Evolutionary conservation across 2,888 invertebrate genomes (phyloP).

Genomic region (Fabriciana adippe): DNA sequence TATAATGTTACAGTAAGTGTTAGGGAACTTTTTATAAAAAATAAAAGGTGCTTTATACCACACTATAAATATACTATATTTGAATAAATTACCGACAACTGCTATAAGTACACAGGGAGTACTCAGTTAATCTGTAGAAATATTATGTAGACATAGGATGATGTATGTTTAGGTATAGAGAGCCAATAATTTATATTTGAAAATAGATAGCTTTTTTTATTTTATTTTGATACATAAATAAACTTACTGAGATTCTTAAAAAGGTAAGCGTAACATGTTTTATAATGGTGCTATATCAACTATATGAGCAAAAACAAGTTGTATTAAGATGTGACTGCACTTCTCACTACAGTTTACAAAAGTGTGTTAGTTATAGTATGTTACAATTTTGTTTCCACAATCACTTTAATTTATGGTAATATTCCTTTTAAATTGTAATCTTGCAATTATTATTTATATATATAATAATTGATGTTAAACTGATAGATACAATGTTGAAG

Average conservation of each 20-base stretch:
- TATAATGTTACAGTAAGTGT: conserved; percentile 1
- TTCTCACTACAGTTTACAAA: background rate
- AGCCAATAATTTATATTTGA: conserved; percentile 3
- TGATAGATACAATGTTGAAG: background rate
- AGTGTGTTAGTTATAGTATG: background rate
- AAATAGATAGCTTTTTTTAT: conserved; percentile 2
- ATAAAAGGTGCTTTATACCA: no score
- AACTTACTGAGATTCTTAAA: background rate
- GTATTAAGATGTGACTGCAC: background rate
- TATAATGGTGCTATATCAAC: conserved; percentile 34
- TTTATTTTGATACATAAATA: conserved; percentile 8
- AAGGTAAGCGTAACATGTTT: conserved; percentile 1
- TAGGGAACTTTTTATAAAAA: no score
- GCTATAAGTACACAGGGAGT: background rate
- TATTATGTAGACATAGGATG: conserved; percentile 2
- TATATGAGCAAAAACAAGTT: conserved; percentile 32
- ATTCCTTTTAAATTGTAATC: background rate
- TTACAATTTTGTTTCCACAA: background rate
- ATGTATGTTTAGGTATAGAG: conserved; percentile 11
- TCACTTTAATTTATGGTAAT: background rate
- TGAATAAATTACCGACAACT: no score
- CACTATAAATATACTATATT: no score
- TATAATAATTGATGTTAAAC: background rate
- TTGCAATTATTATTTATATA: background rate
- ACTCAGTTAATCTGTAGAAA: conserved; percentile 11